Evolutionary conservation across 2,113 vertebrate species (phyloP), one percentile per base, ranked within the genome.

Genomic region (Pavo muticus): DNA sequence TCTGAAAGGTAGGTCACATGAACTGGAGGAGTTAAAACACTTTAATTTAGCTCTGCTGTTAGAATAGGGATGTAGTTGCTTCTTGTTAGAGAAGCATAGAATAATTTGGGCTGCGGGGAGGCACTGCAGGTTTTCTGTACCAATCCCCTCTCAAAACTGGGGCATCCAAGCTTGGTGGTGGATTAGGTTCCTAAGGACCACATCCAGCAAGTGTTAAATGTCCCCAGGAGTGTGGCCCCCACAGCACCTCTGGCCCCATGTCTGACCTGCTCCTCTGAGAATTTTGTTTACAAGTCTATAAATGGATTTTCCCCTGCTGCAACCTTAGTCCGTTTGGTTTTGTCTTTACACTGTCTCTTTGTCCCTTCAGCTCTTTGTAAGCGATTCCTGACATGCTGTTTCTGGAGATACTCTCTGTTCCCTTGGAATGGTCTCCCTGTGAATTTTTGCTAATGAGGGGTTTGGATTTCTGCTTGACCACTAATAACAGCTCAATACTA

Each of bases 391-490:
- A 32, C 21, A 68, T 68, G 44, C 24, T 23, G 6, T 85, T 91
- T 87, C 71, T 1, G 0, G 78, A 76, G 48, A 37, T 69, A n/a
- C 10, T 78, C 16, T 67, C 29, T n/a, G 6, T 79, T 92, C 52
- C 11, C n/a, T 87, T 85, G 71, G n/a, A 94, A 54, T 1, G 13
- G 2, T 63, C 21, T 67, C 71, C n/a, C n/a, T 21, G 18, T 67
- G 68, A 37, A 73, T 70, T 73, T 2, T 0, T 68, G 82, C 30
- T 67, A 77, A 67, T 8, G 54, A 83, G 64, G 44, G 32, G 8
- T 73, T 90, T 88, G 37, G 21, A 84, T 84, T 81, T 84, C 47
- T 84, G 25, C 6, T 88, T 83, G 85, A 77, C 42, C 32, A 23
- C 32, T 35, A 47, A 30, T 63, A 64, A 40, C 64, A 91, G 10